phyloP scores from a whole-genome alignment of 2,797 vertebrate genomes.

The Premnoplex brunnescens region DNA sequence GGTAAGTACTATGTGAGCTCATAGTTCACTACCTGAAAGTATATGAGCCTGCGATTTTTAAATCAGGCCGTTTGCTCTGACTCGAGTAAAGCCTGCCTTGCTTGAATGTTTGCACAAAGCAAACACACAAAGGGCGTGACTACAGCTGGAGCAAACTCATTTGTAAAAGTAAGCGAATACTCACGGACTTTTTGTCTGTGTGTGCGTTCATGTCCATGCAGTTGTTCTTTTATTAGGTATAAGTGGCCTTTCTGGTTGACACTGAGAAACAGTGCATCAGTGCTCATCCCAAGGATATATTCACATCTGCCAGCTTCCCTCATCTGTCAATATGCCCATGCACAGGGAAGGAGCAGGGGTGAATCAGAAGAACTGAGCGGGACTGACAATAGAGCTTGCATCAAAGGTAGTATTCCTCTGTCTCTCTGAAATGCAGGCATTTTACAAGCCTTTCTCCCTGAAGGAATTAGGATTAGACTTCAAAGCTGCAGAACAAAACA shows the following conservation, averaged over 20 bases:
- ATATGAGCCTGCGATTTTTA: not conserved
- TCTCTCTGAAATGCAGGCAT: conserved; percentile 8
- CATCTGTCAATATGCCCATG: not conserved
- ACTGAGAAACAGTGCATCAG: not conserved
- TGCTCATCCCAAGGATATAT: not conserved
- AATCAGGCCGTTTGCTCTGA: not conserved
- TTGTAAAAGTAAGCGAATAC: conserved; percentile 44
- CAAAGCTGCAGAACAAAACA: conserved; percentile 59
- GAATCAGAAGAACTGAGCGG: not conserved
- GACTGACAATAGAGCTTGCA: not conserved
- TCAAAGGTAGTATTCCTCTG: conserved; percentile 40
- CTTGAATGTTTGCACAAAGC: conserved; percentile 40
- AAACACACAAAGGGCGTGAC: conserved; percentile 3
- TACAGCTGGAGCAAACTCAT: conserved; percentile 16
- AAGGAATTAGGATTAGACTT: conserved; percentile 66
- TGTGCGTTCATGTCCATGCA: not conserved
- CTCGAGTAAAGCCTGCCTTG: not conserved
- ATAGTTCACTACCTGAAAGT: not conserved
- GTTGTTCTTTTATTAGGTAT: conserved; percentile 3
- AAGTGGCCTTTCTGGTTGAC: conserved; percentile 23
- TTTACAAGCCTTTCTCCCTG: conserved; percentile 40
- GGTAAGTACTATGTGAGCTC: not conserved
- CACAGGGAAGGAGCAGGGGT: not conserved
- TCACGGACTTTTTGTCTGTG: not conserved
- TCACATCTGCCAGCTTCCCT: not conserved